Conservation (phyloP, 1,140 invertebrate species). For the Drosophila funebris region DNA sequence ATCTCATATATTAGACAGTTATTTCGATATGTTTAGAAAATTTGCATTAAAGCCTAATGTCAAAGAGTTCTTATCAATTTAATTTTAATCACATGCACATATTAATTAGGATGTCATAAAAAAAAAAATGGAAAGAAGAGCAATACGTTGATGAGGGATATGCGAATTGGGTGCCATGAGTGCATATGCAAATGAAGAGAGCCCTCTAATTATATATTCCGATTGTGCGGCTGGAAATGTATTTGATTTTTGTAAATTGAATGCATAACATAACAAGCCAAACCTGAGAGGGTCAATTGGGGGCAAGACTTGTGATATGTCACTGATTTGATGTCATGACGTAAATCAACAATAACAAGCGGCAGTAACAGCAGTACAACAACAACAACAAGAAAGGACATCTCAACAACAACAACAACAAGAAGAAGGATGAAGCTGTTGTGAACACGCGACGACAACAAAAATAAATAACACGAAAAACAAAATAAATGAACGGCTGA, state of each 20-base stretch:
- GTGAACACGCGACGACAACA: conserved; percentile 54
- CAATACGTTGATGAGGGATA: conserved; percentile 14
- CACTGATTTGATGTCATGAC: conserved; percentile 68
- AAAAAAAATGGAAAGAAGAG: conserved; percentile 1
- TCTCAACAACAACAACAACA: conserved; percentile 34
- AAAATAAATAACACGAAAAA: conserved; percentile 64
- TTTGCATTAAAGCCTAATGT: neutral
- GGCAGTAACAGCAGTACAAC: conserved; percentile 22
- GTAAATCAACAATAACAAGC: conserved; percentile 65
- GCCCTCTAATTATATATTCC: conserved; percentile 68
- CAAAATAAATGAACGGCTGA: conserved; percentile 63
- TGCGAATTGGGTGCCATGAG: conserved; percentile 20
- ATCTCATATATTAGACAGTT: neutral
- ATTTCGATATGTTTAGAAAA: neutral
- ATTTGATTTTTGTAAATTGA: conserved; percentile 72
- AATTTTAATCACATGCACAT: conserved; percentile 7
- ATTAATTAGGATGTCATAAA: conserved; percentile 14
- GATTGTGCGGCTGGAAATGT: conserved; percentile 43
- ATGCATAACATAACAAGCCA: conserved; percentile 47
- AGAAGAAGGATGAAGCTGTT: conserved; percentile 10
- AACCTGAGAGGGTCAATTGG: conserved; percentile 23
- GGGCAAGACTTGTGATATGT: conserved; percentile 42
- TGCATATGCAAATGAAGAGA: conserved; percentile 23
- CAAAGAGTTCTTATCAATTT: neutral
- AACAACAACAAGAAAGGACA: conserved; percentile 15